Conservation (phyloP, 1,140 invertebrate species). For the Leptinotarsa lineolata region DNA sequence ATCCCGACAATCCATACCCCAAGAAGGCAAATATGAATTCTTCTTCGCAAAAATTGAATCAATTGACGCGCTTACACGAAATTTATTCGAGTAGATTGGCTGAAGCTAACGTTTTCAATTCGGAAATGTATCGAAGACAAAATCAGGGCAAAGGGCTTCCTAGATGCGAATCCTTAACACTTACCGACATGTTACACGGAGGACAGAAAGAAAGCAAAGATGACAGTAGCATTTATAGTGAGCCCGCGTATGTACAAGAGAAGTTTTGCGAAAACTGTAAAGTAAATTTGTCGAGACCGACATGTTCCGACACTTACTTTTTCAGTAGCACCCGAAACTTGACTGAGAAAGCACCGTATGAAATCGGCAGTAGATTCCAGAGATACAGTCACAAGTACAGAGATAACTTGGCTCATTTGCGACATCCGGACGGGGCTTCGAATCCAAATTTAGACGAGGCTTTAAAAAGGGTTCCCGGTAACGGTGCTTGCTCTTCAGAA, state of each 20-base stretch:
- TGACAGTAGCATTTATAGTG: constrained; percentile 77
- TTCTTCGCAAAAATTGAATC: constrained; percentile 64
- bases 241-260: constrained; percentile 76
- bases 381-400: constrained; percentile 57
- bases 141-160: constrained; percentile 56
- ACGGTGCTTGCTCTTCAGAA: constrained; percentile 59
- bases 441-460: constrained; percentile 82
- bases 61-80: constrained; percentile 69
- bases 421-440: constrained; percentile 88
- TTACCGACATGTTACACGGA: constrained; percentile 71
- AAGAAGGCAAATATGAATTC: constrained; percentile 45
- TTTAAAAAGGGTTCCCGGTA: constrained; percentile 65
- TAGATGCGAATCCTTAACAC: constrained; percentile 69
- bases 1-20: constrained; percentile 51
- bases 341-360: constrained; percentile 50
- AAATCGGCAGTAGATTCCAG: constrained; percentile 49
- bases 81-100: constrained; percentile 71
- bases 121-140: constrained; percentile 60
- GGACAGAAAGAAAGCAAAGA: constrained; percentile 68
- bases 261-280: constrained; percentile 79
- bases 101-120: constrained; percentile 63
- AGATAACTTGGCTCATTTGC: constrained; percentile 72
- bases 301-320: constrained; percentile 59
- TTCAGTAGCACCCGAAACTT: constrained; percentile 59
- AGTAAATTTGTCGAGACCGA: constrained; percentile 70